Conservation (phyloP, 2,797 vertebrate genomes). For the Scleropages formosus region DNA sequence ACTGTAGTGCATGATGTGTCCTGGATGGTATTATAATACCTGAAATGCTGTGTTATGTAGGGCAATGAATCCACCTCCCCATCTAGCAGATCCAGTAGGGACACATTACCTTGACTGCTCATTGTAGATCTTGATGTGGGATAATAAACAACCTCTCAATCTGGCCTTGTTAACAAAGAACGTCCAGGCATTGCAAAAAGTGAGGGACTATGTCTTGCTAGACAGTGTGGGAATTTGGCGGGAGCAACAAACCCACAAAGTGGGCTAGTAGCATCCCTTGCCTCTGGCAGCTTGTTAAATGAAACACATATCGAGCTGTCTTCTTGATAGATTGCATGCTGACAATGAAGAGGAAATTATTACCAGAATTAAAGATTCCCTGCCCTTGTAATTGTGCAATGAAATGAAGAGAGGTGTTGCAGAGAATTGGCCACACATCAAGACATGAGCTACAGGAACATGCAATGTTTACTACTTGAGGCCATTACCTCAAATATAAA, state of each 20-base stretch:
- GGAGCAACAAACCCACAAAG: not conserved
- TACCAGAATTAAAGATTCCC: constrained; percentile 3
- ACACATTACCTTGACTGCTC: constrained; percentile 21
- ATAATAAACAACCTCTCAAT: constrained; percentile 33
- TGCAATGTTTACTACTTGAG: not conserved
- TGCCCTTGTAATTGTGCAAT: not conserved
- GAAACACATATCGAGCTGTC: constrained; percentile 1
- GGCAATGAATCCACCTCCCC: not conserved
- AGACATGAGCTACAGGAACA: not conserved
- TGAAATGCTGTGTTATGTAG: constrained; percentile 13
- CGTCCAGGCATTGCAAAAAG: not conserved
- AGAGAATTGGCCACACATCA: not conserved
- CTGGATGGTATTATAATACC: not conserved
- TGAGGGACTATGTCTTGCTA: not conserved
- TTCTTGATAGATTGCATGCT: constrained; percentile 16
- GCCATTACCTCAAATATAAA: too few relatives aligned
- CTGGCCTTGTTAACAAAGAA: constrained; percentile 1
- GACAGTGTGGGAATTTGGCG: not conserved
- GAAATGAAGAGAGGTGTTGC: not conserved
- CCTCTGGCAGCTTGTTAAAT: not conserved
- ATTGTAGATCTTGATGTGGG: not conserved
- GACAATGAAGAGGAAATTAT: not conserved
- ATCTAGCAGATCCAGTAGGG: constrained; percentile 3
- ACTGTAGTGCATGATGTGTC: too few relatives aligned
- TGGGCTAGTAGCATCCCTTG: not conserved